These are phyloP conservation scores for Oxygymnocypris stewartii DNA, from an alignment of 2,113 vertebrate species.

Conservation along the genomic window DNA sequence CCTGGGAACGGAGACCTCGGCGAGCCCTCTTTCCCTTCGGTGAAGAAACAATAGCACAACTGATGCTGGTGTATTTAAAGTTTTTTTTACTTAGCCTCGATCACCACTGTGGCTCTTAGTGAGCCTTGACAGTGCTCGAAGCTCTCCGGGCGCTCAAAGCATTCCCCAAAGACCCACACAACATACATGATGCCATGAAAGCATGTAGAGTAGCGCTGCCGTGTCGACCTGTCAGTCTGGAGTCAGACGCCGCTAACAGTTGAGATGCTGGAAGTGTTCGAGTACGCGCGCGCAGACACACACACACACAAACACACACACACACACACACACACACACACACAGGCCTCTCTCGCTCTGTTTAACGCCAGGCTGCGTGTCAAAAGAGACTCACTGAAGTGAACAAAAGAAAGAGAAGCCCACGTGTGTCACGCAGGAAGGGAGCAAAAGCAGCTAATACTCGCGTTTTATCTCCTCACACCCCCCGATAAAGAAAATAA, in stretches of 20 bases:
- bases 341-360: conserved; percentile 52
- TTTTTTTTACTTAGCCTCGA: conserved; percentile 62
- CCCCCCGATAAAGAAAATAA: conserved; percentile 52
- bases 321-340: conserved; percentile 39
- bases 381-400: conserved; percentile 45
- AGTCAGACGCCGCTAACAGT: conserved; percentile 54
- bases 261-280: conserved; percentile 54
- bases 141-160: conserved; percentile 59
- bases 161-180: conserved; percentile 56
- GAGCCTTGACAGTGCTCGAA: conserved; percentile 64
- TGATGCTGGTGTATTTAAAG: conserved; percentile 59
- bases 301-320: conserved; percentile 24
- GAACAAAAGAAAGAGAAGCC: conserved; percentile 42
- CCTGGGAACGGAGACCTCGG: conserved; percentile 45
- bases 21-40: conserved; percentile 42
- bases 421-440: conserved; percentile 30
- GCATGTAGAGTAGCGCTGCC: conserved; percentile 50
- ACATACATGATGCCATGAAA: conserved; percentile 59
- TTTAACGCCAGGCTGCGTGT: conserved; percentile 54
- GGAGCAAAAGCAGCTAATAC: conserved; percentile 46
- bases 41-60: conserved; percentile 55
- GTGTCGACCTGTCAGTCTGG: conserved; percentile 60
- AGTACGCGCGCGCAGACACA: conserved; percentile 23
- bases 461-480: conserved; percentile 47
- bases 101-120: conserved; percentile 59